Evolutionary conservation across 1,140 invertebrate species (phyloP), one percentile per base, ranked within the genome.

Genomic region (Scaptodrosophila lebanonensis): DNA sequence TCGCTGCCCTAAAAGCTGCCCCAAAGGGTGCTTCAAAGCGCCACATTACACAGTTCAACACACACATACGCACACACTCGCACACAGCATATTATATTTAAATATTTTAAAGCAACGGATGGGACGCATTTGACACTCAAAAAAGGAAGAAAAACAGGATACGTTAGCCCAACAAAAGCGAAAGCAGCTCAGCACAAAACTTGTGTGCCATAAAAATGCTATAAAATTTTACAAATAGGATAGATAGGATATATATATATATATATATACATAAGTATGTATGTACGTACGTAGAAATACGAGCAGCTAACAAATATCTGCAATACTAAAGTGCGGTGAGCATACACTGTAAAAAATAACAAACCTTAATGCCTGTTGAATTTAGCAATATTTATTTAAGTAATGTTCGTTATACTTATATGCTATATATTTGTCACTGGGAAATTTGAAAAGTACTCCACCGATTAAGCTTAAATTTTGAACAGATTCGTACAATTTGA

Each of bases 181-280:
- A 43, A 25, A 40, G 47, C 27, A 42, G 53, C 44, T 51, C 62
- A 72, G 65, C 66, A 44, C 53, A 45, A 66, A 76, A 76, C 57
- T 76, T 76, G 50, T 69, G 52, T 20, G 51, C 77, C 68, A 69
- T 83, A 83, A 83, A 83, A 83, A 63, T 68, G 68, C 63, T 77
- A 76, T 83, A 83, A 77, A 83, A 82, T 60, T 68, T 68, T 71
- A 59, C 62, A 77, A 76, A 76, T 64, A 67, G 68, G 56, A 56
- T 62, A 59, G 49, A 53, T 60, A 20, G 44, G 49, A 76, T 66
- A 67, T 50, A 44, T 56, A 29, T 29, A 11, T 8, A 63, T 43
- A 43, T 63, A 25, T 33, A 49, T 33, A 53, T 59, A 38, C 48
- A 17, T 39, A 50, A 66, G 53, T 66, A 38, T 40, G 52, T 63